phyloP scores from a whole-genome alignment of 2,113 vertebrate genomes.

The Charadrius vociferus region DNA sequence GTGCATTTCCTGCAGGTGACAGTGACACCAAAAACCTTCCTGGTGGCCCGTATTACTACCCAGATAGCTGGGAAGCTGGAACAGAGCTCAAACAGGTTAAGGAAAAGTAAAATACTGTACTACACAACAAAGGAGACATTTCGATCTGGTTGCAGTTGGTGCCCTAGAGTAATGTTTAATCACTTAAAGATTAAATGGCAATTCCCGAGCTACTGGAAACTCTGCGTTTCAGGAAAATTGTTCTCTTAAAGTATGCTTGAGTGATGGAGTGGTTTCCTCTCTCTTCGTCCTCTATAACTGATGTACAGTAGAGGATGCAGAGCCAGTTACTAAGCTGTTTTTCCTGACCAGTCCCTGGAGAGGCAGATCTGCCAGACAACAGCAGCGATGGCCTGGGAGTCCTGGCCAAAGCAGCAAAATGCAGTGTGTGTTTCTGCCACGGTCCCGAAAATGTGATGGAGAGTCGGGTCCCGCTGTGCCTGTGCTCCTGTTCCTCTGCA shows the following conservation, averaged over 20 bases:
- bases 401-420: not conserved
- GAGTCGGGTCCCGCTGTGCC: fast-evolving
- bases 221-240: not conserved
- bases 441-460: fast-evolving
- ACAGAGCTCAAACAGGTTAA: not conserved
- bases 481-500: not conserved
- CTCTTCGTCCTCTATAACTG: not conserved
- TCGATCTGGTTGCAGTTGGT: not conserved
- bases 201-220: not conserved
- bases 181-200: not conserved
- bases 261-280: not conserved
- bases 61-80: not conserved
- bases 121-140: not conserved
- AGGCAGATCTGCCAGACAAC: not conserved
- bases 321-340: not conserved
- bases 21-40: not conserved
- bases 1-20: not conserved
- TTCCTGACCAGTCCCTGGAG: not conserved
- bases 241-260: not conserved
- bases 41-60: fast-evolving
- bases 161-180: not conserved
- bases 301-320: not conserved
- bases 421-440: fast-evolving
- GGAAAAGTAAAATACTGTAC: not conserved
- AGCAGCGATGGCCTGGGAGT: not conserved